A percentile compares a stretch with the other conserved stretches of the same genome.
phyloP scores from a whole-genome alignment of 1,140 invertebrate genomes.

The Drosophila pectinifera region DNA sequence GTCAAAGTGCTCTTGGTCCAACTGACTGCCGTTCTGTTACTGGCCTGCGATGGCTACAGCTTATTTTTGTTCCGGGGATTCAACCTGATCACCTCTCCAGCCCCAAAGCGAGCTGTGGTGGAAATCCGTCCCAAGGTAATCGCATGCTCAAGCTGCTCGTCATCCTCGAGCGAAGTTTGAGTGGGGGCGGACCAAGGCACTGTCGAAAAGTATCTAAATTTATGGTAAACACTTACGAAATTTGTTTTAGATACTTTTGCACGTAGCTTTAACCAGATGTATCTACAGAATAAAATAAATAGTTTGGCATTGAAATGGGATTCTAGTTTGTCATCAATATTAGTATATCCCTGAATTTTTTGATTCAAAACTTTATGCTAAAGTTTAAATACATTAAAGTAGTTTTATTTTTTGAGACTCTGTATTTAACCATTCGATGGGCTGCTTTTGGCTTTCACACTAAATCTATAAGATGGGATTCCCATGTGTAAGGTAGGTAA shows the following conservation, averaged over 20 bases:
- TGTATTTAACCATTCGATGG: constrained; percentile 16
- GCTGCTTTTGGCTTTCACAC: constrained; percentile 2
- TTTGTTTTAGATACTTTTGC: constrained; percentile 1
- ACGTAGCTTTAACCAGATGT: not conserved
- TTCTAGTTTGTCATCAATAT: too few species aligned
- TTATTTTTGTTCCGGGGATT: constrained; percentile 6
- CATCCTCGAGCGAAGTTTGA: not conserved
- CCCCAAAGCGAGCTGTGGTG: not conserved
- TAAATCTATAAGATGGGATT: constrained; percentile 4
- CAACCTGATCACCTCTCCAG: not conserved
- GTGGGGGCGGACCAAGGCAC: not conserved
- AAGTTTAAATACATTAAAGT: too few species aligned
- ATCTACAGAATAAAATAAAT: not conserved
- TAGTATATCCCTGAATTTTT: too few species aligned
- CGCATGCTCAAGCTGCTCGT: too few species aligned
- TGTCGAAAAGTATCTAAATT: constrained; percentile 7
- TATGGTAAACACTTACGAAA: not conserved
- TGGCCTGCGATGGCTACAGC: constrained; percentile 31
- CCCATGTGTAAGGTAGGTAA: constrained; percentile 1
- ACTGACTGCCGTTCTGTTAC: constrained; percentile 63
- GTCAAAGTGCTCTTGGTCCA: constrained; percentile 88
- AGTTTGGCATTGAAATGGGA: not conserved
- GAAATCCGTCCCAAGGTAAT: not conserved
- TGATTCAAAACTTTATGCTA: too few species aligned
- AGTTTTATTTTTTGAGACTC: constrained; percentile 12